Evolutionary conservation across 2,797 vertebrate genomes (phyloP).

Genomic region (Notolepis coatsorum): DNA sequence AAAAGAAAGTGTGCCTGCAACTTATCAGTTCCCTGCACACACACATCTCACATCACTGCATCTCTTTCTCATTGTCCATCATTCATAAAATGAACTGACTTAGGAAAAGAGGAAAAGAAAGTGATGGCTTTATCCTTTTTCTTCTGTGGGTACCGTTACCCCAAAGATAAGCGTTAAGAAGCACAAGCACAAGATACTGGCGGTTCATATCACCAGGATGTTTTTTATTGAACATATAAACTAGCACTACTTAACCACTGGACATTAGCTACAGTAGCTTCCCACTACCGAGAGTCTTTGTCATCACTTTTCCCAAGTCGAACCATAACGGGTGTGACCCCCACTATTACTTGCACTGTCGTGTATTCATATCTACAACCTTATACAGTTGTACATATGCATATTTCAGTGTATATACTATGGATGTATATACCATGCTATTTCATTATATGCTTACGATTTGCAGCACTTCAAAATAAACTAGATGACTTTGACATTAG

Average conservation of each 20-base stretch:
- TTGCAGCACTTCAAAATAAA: conserved; percentile 45
- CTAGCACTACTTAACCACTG: not conserved
- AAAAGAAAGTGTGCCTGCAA: conserved; percentile 36
- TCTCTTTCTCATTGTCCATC: not conserved
- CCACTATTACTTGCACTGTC: conserved; percentile 50
- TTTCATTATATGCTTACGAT: conserved; percentile 54
- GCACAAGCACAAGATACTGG: conserved; percentile 46
- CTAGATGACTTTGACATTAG: conserved; percentile 44
- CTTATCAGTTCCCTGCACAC: conserved; percentile 19
- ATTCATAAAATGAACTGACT: not conserved
- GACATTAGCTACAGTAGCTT: no score
- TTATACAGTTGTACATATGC: conserved; percentile 59
- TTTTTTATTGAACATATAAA: conserved; percentile 1
- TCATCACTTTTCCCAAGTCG: conserved; percentile 35
- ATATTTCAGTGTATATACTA: conserved; percentile 52
- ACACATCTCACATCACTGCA: not conserved
- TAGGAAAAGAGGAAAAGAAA: not conserved
- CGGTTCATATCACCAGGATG: not conserved
- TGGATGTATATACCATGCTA: conserved; percentile 49
- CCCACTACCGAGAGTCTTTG: no score
- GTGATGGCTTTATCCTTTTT: conserved; percentile 13
- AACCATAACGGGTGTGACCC: conserved; percentile 10
- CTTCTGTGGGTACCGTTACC: conserved; percentile 21
- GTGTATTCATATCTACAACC: conserved; percentile 54
- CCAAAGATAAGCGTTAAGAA: conserved; percentile 51